These are phyloP conservation scores for Pseudolaguvia tuberculata DNA, from an alignment of 2,113 vertebrate genomes.

Conservation along the genomic window DNA sequence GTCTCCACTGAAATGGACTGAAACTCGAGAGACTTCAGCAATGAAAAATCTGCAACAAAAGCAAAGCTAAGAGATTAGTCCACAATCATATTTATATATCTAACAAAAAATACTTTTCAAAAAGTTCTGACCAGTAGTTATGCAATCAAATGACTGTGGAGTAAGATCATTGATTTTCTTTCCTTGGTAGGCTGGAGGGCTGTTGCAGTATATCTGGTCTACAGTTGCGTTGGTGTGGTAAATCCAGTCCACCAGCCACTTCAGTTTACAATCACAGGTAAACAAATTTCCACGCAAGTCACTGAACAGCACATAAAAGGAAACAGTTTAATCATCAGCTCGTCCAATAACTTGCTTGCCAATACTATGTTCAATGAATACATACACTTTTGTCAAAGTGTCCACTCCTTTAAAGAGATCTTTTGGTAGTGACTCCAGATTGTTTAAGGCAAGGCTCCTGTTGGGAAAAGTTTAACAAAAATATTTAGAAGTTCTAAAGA, in stretches of 20 bases:
- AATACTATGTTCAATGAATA: constrained; percentile 37
- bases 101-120: neutral
- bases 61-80: neutral
- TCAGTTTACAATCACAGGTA: constrained; percentile 93
- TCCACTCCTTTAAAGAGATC: constrained; percentile 98
- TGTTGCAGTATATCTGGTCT: constrained; percentile 88
- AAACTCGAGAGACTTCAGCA: constrained; percentile 89
- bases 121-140: constrained; percentile 80
- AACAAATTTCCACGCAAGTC: constrained; percentile 94
- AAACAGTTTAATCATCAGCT: neutral
- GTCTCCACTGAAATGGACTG: constrained; percentile 93
- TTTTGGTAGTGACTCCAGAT: constrained; percentile 90
- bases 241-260: constrained; percentile 98
- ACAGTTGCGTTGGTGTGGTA: constrained; percentile 90
- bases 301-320: constrained; percentile 56
- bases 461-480: constrained; percentile 36
- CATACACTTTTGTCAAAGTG: constrained; percentile 97
- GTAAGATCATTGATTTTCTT: constrained; percentile 89
- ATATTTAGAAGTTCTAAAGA: too few relatives aligned
- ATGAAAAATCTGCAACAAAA: constrained; percentile 81
- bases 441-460: constrained; percentile 98
- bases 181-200: constrained; percentile 80
- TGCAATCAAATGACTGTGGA: constrained; percentile 89
- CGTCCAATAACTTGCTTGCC: neutral
- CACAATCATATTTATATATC: neutral